Evolutionary conservation across 2,888 invertebrate genomes (phyloP), one percentile per base, ranked within the genome.

Genomic region (Galerucella nymphaeae): DNA sequence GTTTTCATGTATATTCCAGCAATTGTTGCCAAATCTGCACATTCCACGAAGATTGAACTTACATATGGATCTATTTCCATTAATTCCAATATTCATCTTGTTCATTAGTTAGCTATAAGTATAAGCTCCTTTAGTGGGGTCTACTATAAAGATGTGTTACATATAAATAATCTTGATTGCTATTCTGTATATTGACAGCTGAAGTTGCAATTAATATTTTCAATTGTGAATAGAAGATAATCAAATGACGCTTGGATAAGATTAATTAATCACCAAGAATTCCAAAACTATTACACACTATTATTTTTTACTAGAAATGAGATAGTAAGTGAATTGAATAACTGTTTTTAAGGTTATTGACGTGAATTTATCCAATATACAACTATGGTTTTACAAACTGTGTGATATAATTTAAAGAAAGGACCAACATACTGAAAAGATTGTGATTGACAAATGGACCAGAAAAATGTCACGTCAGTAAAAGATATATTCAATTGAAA

Each of bases 21-120:
- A 80, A 42, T 75, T 69, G 61, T 58, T 73, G 11, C 80, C 80
- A 73, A 80, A 80, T 62, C 78, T 76, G 53, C 80, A 80, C 66
- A 76, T 78, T 16, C 80, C 80, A 66, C 76, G 61, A 23, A 78
- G 63, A 62, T 79, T 76, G 50, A 77, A 80, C 62, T 70, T 72
- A 64, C 80, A 80, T 66, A 79, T 75, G 3, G 41, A 18, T 72
- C 73, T 71, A 48, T 66, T 70, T 65, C 59, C 67, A 23, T 23
- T 38, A 41, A 53, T 55, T 66, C 59, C 65, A 55, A 65, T 69
- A 66, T 73, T 67, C 68, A 74, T 74, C 23, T 53, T 70, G 16
- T 3, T 18, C 5, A 48, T 48, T 48, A 48, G 48, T 48, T 48
- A n/a, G n/a, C 14, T 48, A 38, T 9, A 38, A 30, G 30, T 30